Conservation (phyloP, 2,113 vertebrate species). For the Odobenus rosmarus region DNA sequence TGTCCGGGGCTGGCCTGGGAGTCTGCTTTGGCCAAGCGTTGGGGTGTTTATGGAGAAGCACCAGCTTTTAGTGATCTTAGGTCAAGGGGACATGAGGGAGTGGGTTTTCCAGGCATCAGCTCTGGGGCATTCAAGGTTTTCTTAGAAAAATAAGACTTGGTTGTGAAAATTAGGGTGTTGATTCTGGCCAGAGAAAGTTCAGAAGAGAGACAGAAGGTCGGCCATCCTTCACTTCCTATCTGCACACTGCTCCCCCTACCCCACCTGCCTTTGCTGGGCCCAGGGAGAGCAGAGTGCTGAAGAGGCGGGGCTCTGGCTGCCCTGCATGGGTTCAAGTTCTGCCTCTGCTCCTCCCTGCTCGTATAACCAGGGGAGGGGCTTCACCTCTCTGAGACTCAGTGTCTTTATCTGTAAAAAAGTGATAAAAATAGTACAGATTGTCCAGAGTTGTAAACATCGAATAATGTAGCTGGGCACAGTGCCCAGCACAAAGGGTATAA, state of each 20-base stretch:
- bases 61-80: not conserved
- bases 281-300: not conserved
- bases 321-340: not conserved
- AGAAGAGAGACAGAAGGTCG: not conserved
- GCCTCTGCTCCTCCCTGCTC: not conserved
- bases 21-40: not conserved
- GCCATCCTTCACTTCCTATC: not conserved
- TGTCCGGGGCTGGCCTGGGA: not conserved
- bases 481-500: not conserved
- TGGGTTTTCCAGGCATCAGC: too few species aligned
- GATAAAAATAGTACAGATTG: not conserved
- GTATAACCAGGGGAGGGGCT: not conserved
- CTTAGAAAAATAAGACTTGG: not conserved
- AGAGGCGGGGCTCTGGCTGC: not conserved
- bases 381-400: not conserved
- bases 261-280: not conserved
- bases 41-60: not conserved
- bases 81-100: not conserved
- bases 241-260: not conserved
- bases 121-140: not conserved
- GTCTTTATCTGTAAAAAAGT: not conserved
- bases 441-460: too few species aligned
- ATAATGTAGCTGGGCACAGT: not conserved
- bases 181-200: not conserved
- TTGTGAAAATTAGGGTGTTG: not conserved